A percentile compares a stretch with the other conserved stretches of the same genome.
Evolutionary conservation across 2,888 invertebrate species (phyloP).

Genomic region (Aspidapion aeneum): DNA sequence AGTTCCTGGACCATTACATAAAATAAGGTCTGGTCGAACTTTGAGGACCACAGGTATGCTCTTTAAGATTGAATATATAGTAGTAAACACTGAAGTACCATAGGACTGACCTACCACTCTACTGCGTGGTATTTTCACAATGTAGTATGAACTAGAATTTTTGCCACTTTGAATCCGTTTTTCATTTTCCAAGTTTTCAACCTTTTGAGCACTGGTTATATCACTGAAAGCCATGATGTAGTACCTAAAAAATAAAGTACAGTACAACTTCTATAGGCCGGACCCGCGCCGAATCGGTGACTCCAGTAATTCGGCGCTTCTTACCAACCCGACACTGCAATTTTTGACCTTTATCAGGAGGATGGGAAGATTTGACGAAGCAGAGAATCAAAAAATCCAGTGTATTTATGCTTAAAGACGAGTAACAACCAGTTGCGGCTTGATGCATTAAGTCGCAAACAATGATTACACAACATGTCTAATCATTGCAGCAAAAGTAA

Average conservation of each 20-base stretch:
- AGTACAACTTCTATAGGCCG: too few species aligned
- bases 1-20: constrained; percentile 96
- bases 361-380: too few species aligned
- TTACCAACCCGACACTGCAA: too few species aligned
- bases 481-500: too few species aligned
- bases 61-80: constrained; percentile 65
- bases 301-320: too few species aligned
- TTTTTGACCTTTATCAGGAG: too few species aligned
- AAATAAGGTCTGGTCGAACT: constrained; percentile 73
- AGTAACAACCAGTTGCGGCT: too few species aligned
- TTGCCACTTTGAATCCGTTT: constrained; percentile 10
- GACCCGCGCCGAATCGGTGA: too few species aligned
- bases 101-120: constrained; percentile 87
- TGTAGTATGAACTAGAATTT: not conserved
- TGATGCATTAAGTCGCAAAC: too few species aligned
- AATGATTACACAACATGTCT: too few species aligned
- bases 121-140: constrained; percentile 70
- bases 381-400: too few species aligned
- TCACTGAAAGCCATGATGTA: constrained; percentile 65
- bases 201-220: constrained; percentile 66
- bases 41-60: constrained; percentile 66
- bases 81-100: constrained; percentile 72
- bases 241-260: not conserved
- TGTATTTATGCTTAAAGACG: too few species aligned
- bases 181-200: constrained; percentile 52